Evolutionary conservation across 2,888 invertebrate genomes (phyloP), one percentile per base, ranked within the genome.

Genomic region (Branchipolynoe longqiensis): DNA sequence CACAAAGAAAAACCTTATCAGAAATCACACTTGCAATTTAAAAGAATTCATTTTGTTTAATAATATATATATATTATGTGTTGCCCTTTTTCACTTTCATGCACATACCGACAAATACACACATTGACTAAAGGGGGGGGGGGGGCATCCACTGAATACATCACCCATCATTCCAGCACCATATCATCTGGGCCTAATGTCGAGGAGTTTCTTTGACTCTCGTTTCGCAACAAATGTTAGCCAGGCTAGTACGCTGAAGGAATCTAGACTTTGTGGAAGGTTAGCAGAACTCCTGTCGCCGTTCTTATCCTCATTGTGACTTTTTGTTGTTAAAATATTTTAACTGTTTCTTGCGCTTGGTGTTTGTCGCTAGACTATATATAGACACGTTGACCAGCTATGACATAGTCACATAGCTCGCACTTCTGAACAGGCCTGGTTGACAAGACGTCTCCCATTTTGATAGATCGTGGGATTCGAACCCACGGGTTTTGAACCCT

Each of bases 241-340:
- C 82, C 82, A 82, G 36, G 82, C 48, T 82, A 58, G 82, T 82
- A 82, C 33, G 82, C 82, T 82, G 58, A 54, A 58, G 82, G 82
- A 78, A 82, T 82, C 56, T 82, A 58, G 38, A 54, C 82, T 33
- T 33, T 58, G 56, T 82, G 82, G 82, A 82, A 82, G 82, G 82
- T 82, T 82, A 82, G 82, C 41, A 69, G 69, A 4, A 25, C 62
- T 69, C 54, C 78, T 78, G n/a, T 78, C 41, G 58, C 25, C 56
- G 14, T 82, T 82, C 58, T 25, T 38, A 82, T 82, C 28, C 31
- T 31, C 48, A 48, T 78, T 78, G 78, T 78, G 78, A 78, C 31
- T 78, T 78, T 41, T 48, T 33, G 6, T 36, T 78, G 18, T 69
- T 69, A n/a, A 69, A 4, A 12, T 69, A 36, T 38, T 38, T n/a